phyloP scores from a whole-genome alignment of 2,113 vertebrate genomes.

The Phaethornis superciliosus region DNA sequence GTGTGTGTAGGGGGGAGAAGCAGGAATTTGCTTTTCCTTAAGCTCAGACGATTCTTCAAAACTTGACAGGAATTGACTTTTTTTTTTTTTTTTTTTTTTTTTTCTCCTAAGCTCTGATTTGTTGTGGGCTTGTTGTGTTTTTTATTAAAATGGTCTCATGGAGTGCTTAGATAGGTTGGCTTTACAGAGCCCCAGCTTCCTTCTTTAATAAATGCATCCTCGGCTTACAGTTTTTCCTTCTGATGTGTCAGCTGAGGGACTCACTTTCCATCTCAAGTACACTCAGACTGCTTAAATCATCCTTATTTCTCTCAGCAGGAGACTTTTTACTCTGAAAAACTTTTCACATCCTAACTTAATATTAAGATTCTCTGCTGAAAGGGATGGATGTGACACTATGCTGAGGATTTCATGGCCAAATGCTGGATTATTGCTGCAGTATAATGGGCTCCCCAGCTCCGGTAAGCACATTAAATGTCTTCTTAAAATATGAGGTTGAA shows the following conservation, averaged over 20 bases:
- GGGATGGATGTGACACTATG: conserved; percentile 57
- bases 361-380: conserved; percentile 60
- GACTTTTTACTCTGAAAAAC: conserved; percentile 62
- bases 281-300: conserved; percentile 74
- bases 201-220: conserved; percentile 69
- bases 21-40: conserved; percentile 74
- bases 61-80: conserved; percentile 75
- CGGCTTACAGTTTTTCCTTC: conserved; percentile 66
- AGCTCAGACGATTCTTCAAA: conserved; percentile 69
- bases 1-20: background rate
- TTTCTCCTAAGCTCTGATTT: conserved; percentile 74
- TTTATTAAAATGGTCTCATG: conserved; percentile 77
- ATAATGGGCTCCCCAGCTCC: conserved; percentile 36
- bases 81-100: conserved; percentile 34
- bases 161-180: conserved; percentile 60
- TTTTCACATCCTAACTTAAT: conserved; percentile 74
- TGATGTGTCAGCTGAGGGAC: conserved; percentile 69
- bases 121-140: conserved; percentile 71
- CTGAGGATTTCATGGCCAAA: conserved; percentile 63
- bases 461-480: background rate
- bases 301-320: conserved; percentile 69
- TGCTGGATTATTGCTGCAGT: conserved; percentile 33
- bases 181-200: conserved; percentile 62
- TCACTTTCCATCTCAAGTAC: conserved; percentile 54
- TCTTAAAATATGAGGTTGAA: conserved; percentile 49